phyloP scores from a whole-genome alignment of 92 coral and sea anemone species.

The Palythoa caribaeorum region DNA sequence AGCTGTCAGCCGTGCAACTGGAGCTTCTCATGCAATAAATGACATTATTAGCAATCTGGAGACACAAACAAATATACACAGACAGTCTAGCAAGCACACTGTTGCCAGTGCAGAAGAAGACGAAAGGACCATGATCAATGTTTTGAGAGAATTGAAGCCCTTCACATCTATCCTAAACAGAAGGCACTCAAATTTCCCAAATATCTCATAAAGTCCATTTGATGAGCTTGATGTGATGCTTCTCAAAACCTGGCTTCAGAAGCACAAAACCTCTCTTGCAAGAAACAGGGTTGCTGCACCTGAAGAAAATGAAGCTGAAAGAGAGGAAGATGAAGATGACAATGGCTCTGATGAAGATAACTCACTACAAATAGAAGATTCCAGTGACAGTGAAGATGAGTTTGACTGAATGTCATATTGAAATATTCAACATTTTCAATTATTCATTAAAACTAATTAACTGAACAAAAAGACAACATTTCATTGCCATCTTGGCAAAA shows the following conservation, averaged over 20 bases:
- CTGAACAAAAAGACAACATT: no score
- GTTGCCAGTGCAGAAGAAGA: conserved; percentile 34
- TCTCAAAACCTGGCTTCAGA: not conserved
- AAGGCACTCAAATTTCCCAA: conserved; percentile 21
- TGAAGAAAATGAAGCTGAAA: not conserved
- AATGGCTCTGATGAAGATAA: not conserved
- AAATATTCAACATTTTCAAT: no score
- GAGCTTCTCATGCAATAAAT: conserved; percentile 36
- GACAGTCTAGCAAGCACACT: conserved; percentile 28
- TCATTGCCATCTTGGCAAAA: no score
- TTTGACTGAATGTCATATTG: not conserved
- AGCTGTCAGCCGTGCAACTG: conserved; percentile 30
- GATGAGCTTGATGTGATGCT: conserved; percentile 14
- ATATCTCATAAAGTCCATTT: conserved; percentile 38
- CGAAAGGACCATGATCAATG: conserved; percentile 28
- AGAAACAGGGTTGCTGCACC: not conserved
- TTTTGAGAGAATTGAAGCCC: conserved; percentile 27
- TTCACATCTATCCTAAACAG: conserved; percentile 14
- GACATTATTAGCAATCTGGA: conserved; percentile 33
- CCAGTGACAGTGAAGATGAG: not conserved
- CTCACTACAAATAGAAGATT: not conserved
- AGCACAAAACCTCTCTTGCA: not conserved
- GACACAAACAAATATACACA: conserved; percentile 1
- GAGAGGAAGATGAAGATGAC: not conserved
- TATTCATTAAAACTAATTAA: no score